Evolutionary conservation across 1,140 invertebrate species (phyloP), one percentile per base, ranked within the genome.

Genomic region (Brachionus asplanchnoidis): DNA sequence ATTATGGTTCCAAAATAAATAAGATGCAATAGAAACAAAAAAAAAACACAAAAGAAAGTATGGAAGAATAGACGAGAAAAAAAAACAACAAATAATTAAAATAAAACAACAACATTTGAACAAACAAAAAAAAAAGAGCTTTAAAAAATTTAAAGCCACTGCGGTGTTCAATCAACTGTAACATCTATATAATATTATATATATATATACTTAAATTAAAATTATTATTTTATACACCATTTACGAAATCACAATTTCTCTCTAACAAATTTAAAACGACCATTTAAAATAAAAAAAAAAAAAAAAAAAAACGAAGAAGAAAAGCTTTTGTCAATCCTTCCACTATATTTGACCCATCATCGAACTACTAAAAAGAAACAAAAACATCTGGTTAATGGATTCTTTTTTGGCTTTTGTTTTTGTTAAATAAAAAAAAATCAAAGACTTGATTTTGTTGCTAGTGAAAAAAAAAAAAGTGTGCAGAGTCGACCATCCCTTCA

Each of bases 351-450:
- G 60, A 32, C 60, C 60, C 20, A 26, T 23, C 17, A 32, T n/a
- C 14, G 12, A 70, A 32, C 20, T 32, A 68, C 28, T 36, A 36
- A 70, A 70, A 70, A 70, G 26, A 70, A 70, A 70, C 66, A 70
- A 70, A 70, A 70, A 70, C 66, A 36, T 70, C 28, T 70, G 23
- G 66, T 28, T 70, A 9, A 70, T 70, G 66, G 66, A 70, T 70
- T 70, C 20, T 70, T 70, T 28, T 23, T 66, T 66, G 7, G 17
- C 26, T 26, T 23, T 23, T 23, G 32, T 36, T 36, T 36, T 36
- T 36, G 32, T 36, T 36, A 7, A 6, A 36, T 0, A 36, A 36
- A 36, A 36, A 36, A 36, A 36, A 36, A 0, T 36, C 2, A 28
- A 28, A 28, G 32, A 36, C 6, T 36, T 7, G 32, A 7, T 6